These are phyloP conservation scores for Diceros bicornis DNA, from an alignment of 2,797 vertebrate species.

Conservation along the genomic window DNA sequence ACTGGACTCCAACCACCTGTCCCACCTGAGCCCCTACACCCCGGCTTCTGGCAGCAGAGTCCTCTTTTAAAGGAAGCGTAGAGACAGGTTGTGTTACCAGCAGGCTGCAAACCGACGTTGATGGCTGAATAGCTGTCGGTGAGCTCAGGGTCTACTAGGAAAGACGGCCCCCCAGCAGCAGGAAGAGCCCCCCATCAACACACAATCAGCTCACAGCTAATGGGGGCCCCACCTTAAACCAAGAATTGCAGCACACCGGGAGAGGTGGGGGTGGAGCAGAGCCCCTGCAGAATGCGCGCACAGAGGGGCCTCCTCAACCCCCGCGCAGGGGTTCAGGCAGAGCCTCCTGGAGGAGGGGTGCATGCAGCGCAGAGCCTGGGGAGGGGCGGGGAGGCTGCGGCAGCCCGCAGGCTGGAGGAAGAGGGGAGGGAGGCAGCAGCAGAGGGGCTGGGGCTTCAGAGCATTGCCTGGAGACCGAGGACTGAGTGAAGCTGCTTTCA, in stretches of 20 bases:
- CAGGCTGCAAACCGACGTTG: neutral
- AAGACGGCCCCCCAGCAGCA: neutral
- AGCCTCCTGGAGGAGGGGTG: neutral
- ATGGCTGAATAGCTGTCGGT: neutral
- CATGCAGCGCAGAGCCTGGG: neutral
- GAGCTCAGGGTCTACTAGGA: neutral
- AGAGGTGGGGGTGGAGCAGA: neutral
- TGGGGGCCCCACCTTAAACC: no score
- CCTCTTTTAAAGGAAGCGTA: neutral
- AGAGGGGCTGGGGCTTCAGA: conserved; percentile 84
- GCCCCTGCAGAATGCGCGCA: neutral
- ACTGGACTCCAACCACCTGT: neutral
- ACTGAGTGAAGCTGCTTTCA: conserved; percentile 85
- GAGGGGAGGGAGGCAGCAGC: conserved; percentile 53
- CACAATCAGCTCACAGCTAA: no score
- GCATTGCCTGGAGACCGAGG: conserved; percentile 70
- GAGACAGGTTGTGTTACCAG: neutral
- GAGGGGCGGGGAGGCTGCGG: neutral
- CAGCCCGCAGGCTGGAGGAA: neutral
- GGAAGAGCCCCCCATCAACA: no score
- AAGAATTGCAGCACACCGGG: neutral
- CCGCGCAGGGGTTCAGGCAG: neutral
- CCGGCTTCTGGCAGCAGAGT: neutral
- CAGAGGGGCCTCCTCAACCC: neutral
- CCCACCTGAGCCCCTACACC: neutral